Conservation (phyloP, 2,888 invertebrate species). For the Folsomia candida region DNA sequence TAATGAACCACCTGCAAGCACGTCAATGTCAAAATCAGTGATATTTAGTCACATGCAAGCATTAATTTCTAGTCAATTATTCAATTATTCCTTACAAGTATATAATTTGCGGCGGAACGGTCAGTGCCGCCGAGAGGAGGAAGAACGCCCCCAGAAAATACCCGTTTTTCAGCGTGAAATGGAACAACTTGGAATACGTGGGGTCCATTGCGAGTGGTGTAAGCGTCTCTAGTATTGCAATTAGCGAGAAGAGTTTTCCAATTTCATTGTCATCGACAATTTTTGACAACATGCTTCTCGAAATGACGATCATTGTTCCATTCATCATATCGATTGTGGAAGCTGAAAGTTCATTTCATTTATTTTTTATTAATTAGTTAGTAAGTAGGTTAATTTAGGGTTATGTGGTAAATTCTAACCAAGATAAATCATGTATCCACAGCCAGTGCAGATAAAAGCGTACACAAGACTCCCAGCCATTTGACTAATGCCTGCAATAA, state of each 20-base stretch:
- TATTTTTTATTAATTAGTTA: background rate
- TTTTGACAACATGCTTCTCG: slow-evolving; percentile 43
- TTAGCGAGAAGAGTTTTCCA: slow-evolving; percentile 38
- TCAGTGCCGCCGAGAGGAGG: slow-evolving; percentile 40
- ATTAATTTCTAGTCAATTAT: no score
- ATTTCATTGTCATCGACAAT: slow-evolving; percentile 29
- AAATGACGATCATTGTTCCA: slow-evolving; percentile 41
- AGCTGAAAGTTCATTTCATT: slow-evolving; percentile 14
- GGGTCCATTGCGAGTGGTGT: slow-evolving; percentile 39
- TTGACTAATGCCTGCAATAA: slow-evolving; percentile 79
- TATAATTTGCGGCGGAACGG: slow-evolving; percentile 38
- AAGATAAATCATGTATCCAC: slow-evolving; percentile 77
- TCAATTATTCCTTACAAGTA: slow-evolving; percentile 40
- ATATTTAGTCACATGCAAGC: no score
- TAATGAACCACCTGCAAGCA: no score
- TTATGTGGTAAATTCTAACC: no score
- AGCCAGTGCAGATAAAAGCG: slow-evolving; percentile 73
- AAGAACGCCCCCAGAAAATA: slow-evolving; percentile 39
- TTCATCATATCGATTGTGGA: slow-evolving; percentile 41
- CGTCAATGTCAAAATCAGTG: no score
- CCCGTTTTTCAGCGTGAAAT: slow-evolving; percentile 24
- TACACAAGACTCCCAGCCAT: slow-evolving; percentile 80
- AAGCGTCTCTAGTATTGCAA: slow-evolving; percentile 38
- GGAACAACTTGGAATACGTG: slow-evolving; percentile 36
- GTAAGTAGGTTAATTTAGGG: background rate